Base-by-base conservation (phyloP, 2,113 vertebrate species). In the Catharus bicknelli region DNA sequence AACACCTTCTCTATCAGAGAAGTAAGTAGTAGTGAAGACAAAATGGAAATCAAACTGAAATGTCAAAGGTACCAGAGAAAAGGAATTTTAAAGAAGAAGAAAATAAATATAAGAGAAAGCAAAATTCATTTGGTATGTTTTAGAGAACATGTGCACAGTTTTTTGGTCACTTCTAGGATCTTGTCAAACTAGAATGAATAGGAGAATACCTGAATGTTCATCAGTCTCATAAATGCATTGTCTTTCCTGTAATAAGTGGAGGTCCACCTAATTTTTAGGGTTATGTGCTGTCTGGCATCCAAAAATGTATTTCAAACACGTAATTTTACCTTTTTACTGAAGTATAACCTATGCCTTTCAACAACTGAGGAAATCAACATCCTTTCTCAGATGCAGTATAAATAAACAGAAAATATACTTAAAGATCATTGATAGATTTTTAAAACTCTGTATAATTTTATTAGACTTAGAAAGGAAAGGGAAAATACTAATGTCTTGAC, bases 11-110 rank as follows among this genome's bases (percentile, higher is more conserved):
- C 93, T 91, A 34, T 86, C 77, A 83, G 72, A 90, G 83, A 94
- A 90, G 57, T 81, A 94, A 70, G 61, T 67, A 95, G 75, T 84
- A 93, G 66, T 89, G 90, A 95, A 95, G 86, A 94, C 70, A 95
- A 89, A 93, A 73, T 55, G 20, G n/a, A 82, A 83, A 59, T 90
- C 42, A 90, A 81, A 66, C 42, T 36, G 51, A 90, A 69, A 74
- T 70, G 21, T 90, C 59, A 69, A 82, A 85, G 67, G 66, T 88
- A 79, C n/a, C 32, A 34, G 48, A 89, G 58, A 86, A 87, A 45
- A 85, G 2, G 10, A 94, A 55, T 30, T 66, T 74, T 5, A 84
- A 76, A 75, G 34, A 29, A 66, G 20, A 38, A 76, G n/a, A 51
- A 93, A 38, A 21, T 87, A 84, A 79, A 68, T 54, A 5, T 50